Conservation (phyloP, 2,797 vertebrate genomes). For the Coracias cyanogaster region DNA sequence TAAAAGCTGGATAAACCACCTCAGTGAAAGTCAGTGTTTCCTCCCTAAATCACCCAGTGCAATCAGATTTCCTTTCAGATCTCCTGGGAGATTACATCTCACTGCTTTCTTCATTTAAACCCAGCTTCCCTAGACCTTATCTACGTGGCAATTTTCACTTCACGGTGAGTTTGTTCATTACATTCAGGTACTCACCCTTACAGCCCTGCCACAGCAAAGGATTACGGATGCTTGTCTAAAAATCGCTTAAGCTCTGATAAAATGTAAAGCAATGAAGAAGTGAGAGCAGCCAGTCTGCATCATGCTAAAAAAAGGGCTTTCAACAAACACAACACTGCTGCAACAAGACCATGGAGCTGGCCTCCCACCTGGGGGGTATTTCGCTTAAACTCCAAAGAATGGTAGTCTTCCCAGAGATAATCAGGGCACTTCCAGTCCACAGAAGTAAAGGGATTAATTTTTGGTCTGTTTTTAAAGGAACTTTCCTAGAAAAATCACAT, state of each 20-base stretch:
- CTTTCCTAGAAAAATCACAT: background rate
- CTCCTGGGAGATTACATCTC: background rate
- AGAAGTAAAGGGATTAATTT: background rate
- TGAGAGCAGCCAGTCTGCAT: background rate
- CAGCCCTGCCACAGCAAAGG: background rate
- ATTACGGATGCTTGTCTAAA: background rate
- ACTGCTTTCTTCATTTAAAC: conserved; percentile 12
- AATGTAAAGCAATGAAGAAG: background rate
- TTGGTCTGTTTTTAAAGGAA: background rate
- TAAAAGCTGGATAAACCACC: background rate
- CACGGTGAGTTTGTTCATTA: background rate
- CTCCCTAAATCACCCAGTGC: background rate
- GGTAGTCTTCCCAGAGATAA: background rate
- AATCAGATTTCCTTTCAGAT: conserved; percentile 37
- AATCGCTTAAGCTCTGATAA: background rate
- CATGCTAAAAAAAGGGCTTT: background rate
- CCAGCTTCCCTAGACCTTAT: conserved; percentile 20
- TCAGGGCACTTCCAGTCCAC: background rate
- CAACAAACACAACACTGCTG: background rate
- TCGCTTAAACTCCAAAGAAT: background rate
- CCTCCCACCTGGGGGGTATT: background rate
- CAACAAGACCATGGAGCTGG: background rate
- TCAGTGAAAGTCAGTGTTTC: background rate
- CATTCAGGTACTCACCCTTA: background rate
- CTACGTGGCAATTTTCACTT: background rate